Base-by-base conservation (phyloP, 2,113 vertebrate species). In the Paradisaea rubra region DNA sequence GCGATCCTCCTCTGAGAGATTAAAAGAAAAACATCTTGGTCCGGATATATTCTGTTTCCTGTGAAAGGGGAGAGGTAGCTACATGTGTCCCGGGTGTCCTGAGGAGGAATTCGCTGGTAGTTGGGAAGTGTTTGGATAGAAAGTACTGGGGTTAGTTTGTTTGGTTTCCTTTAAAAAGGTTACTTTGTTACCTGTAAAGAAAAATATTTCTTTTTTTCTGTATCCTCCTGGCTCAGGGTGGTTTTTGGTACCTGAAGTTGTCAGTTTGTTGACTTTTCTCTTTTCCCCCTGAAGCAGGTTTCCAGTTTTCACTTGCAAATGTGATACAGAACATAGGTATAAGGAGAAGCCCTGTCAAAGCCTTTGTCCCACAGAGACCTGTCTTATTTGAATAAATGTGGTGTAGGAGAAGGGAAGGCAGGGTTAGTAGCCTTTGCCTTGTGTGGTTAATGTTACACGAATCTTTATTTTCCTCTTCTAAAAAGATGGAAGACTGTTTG, bases 401-500 rank as follows among this genome's bases (percentile, higher is more conserved):
- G 37, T 84, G 61, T 44, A 61, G 47, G 64, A 78, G 69, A 68
- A 66, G 33, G 64, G 45, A 42, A 71, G 80, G 37, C 28, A 73
- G 89, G 63, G 72, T 96, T 76, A 89, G 77, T n/a, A 69, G n/a
- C 47, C 69, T 91, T 73, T 94, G 49, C 50, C 54, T 89, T 79
- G 19, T 13, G 15, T 81, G 52, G 61, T 60, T 60, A 56, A 45
- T 56, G 42, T 93, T 90, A 93, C 74, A 66, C 68, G 77, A 78
- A 45, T 89, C n/a, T 70, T 68, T 92, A 50, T 91, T 45, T 90
- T 94, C 76, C 80, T 94, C 3, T 72, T 53, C 52, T 93, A 65
- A 99, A 98, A 98, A 98, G 98, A 95, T 97, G 94, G 98, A 98
- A 81, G 98, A 98, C 78, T 98, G 97, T 57, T 98, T 96, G 77